phyloP scores from a whole-genome alignment of 2,888 invertebrate genomes.

The Pandemis cinnamomeana region DNA sequence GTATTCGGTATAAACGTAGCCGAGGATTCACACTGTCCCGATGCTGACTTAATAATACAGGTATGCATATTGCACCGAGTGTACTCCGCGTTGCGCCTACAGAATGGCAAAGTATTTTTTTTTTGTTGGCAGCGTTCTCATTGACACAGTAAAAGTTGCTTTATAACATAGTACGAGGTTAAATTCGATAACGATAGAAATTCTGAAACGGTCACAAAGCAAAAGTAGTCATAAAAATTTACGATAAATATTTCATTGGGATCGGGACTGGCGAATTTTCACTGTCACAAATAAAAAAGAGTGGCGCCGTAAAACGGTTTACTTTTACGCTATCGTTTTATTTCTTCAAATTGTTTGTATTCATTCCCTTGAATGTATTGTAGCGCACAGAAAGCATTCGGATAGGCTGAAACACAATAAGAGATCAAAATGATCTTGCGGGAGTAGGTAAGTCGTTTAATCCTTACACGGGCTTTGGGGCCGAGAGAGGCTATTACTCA shows the following conservation, averaged over 20 bases:
- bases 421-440: slow-evolving; percentile 3
- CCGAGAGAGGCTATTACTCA: slow-evolving; percentile 36
- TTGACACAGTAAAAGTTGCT: too few species aligned
- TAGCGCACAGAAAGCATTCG: background rate
- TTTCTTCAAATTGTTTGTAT: background rate
- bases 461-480: slow-evolving; percentile 32
- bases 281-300: background rate
- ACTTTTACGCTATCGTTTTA: background rate
- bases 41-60: too few species aligned
- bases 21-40: too few species aligned
- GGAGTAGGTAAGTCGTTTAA: slow-evolving; percentile 25
- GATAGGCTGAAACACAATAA: slow-evolving; percentile 10
- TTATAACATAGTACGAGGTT: background rate
- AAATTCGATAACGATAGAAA: background rate
- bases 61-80: too few species aligned
- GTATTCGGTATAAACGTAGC: too few species aligned
- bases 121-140: too few species aligned
- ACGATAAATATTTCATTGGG: background rate
- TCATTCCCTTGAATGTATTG: background rate
- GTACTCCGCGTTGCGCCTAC: too few species aligned
- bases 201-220: background rate
- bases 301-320: background rate
- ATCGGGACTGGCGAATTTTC: background rate
- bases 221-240: background rate
- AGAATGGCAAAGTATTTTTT: too few species aligned